Conservation (phyloP, 2,113 vertebrate genomes). For the Dasyprocta punctata region DNA sequence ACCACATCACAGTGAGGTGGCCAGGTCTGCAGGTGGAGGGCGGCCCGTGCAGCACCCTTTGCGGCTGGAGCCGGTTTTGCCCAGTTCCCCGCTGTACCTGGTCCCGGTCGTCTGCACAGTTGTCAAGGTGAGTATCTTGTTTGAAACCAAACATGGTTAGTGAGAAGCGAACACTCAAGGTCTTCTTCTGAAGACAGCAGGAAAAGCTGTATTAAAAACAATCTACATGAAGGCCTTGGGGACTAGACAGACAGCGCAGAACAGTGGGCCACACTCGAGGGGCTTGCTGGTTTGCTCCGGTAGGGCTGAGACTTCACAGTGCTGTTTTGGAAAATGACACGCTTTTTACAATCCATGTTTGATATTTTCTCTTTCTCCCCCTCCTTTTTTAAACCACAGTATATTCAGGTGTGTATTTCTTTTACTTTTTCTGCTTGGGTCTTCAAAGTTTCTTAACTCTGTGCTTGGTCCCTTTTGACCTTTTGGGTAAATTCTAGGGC, state of each 20-base stretch:
- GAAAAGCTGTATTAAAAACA: background rate
- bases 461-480: background rate
- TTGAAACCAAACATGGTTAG: background rate
- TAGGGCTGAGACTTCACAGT: background rate
- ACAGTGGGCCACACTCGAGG: fast-evolving
- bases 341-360: background rate
- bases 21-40: background rate
- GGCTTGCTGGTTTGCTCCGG: background rate
- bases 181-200: background rate
- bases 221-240: background rate
- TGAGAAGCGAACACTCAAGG: background rate
- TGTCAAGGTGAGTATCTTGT: background rate
- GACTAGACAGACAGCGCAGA: background rate
- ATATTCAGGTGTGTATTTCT: background rate
- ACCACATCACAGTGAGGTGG: background rate
- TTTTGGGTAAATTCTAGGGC: background rate
- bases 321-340: background rate
- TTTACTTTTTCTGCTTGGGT: background rate
- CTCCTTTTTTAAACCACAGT: background rate
- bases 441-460: background rate
- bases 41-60: background rate
- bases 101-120: background rate
- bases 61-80: background rate
- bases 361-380: background rate
- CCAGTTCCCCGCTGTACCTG: background rate